Base-by-base conservation (phyloP, 2,113 vertebrate genomes). In the human region DNA sequence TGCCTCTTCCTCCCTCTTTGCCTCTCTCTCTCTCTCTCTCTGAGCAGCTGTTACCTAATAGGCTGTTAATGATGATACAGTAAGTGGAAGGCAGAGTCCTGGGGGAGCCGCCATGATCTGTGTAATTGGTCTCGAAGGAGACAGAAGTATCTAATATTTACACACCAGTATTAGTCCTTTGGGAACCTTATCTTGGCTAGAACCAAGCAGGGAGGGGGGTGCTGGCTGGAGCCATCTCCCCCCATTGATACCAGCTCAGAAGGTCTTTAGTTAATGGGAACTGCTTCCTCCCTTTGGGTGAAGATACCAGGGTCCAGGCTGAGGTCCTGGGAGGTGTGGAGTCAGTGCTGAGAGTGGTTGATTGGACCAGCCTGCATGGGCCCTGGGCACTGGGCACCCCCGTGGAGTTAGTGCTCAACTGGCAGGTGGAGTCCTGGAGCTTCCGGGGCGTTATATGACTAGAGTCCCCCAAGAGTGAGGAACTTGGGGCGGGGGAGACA, bases 41-140 rank as follows among this genome's bases (percentile, higher is more conserved):
- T 43, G 96, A 98, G 98, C 98, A 98, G 98, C 98, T 99, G 98
- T 96, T 98, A 97, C 98, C 98, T 99, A 99, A 99, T 99, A 98
- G 98, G 98, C 98, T 98, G 98, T 99, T 99, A 99, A 99, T 98
- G 98, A 99, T 98, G 98, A 98, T 98, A 98, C 98, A 98, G 98
- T 98, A 97, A 98, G 99, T 98, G 98, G 98, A 94, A 98, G 98
- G 95, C 22, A 97, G 97, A 93, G 96, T 98, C 98, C 98, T 98
- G 96, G 96, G 98, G 98, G 98, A 99, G 98, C 98, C 96, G 90
- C 98, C 98, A 93, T 98, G 98, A 98, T 98, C 98, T 99, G 98
- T 98, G 98, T 99, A 99, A 99, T 99, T 99, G 99, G 99, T 98
- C 99, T 98, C 99, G 2, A 93, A 98, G 99, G 99, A 99, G 98